Conservation (phyloP, 2,797 vertebrate genomes). For the Melanotaenia parkinsoni region DNA sequence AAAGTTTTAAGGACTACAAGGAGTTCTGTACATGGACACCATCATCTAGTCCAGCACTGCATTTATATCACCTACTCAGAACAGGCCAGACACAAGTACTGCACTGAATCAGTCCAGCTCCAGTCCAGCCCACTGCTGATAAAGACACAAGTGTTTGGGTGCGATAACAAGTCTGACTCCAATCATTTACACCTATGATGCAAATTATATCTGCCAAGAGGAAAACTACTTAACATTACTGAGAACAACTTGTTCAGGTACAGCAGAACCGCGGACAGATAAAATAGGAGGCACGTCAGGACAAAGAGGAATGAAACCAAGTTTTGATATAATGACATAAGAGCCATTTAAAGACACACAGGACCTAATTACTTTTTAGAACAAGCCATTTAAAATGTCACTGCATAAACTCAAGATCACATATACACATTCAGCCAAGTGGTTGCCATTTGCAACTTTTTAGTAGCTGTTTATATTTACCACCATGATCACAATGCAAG, state of each 20-base stretch:
- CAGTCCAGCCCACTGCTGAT: constrained; percentile 32
- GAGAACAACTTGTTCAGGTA: constrained; percentile 18
- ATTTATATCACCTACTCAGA: constrained; percentile 22
- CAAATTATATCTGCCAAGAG: constrained; percentile 1
- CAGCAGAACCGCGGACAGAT: constrained; percentile 29
- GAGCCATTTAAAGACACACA: neutral
- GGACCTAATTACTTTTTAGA: neutral
- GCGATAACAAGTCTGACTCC: constrained; percentile 53
- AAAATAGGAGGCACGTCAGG: constrained; percentile 16
- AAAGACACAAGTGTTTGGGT: constrained; percentile 23
- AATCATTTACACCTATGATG: constrained; percentile 50
- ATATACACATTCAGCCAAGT: neutral
- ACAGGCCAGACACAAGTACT: neutral
- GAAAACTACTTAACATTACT: constrained; percentile 65
- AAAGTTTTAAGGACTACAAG: neutral
- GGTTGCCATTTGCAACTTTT: constrained; percentile 17
- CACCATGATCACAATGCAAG: constrained; percentile 27
- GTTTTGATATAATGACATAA: neutral
- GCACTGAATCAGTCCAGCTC: constrained; percentile 26
- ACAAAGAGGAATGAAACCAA: neutral
- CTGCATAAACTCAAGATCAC: neutral
- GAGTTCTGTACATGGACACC: constrained; percentile 9
- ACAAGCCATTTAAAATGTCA: neutral
- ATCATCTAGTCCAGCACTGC: neutral
- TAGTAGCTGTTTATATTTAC: constrained; percentile 2